Evolutionary conservation across 2,797 vertebrate species (phyloP).

Genomic region (Eidolon dupreanum): DNA sequence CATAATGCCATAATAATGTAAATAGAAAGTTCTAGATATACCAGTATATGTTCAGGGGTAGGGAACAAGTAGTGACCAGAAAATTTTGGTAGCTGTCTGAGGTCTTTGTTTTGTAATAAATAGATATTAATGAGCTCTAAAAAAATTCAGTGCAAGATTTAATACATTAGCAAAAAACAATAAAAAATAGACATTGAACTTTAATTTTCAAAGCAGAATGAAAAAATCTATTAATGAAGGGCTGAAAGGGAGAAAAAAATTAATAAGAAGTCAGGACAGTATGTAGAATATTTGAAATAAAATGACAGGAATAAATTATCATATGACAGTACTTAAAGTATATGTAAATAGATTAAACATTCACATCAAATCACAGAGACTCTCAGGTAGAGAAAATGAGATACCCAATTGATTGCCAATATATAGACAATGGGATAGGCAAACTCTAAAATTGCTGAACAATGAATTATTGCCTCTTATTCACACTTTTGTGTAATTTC

Average conservation of each 20-base stretch:
- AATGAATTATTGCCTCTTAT: background rate
- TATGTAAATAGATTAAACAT: background rate
- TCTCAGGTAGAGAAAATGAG: background rate
- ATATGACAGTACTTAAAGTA: background rate
- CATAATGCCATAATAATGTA: background rate
- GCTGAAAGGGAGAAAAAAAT: background rate
- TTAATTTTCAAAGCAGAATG: background rate
- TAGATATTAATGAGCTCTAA: background rate
- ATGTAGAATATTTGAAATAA: background rate
- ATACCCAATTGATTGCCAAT: background rate
- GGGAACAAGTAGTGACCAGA: background rate
- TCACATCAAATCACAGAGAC: background rate
- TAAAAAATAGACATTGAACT: background rate
- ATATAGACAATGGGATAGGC: background rate
- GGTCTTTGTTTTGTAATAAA: background rate
- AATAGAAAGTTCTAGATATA: background rate
- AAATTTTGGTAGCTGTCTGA: background rate
- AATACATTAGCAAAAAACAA: background rate
- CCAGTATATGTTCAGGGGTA: background rate
- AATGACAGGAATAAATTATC: background rate
- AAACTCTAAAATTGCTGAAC: background rate
- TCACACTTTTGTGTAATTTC: background rate
- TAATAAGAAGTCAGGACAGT: background rate
- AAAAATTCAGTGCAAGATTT: background rate
- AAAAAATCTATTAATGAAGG: background rate